Conservation (phyloP, 2,797 vertebrate genomes). For the Acanthornis magna region DNA sequence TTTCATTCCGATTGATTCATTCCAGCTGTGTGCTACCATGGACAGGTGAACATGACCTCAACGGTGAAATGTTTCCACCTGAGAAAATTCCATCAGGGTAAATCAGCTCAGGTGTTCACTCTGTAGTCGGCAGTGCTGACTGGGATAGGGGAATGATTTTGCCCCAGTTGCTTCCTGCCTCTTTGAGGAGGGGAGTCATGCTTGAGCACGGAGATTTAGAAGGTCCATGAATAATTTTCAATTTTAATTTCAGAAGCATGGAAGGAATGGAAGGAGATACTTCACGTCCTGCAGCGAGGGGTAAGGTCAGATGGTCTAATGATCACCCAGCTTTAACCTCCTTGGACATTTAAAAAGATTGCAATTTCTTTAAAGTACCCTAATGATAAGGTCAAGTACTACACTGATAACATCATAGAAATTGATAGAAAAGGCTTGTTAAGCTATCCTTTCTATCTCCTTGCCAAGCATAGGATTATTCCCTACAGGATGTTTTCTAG, state of each 20-base stretch:
- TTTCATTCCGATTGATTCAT: background rate
- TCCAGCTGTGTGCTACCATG: background rate
- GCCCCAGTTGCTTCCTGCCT: background rate
- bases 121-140: background rate
- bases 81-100: background rate
- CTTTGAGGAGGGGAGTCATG: background rate
- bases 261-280: background rate
- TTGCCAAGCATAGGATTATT: conserved; percentile 22
- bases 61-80: background rate
- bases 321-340: background rate
- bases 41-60: background rate
- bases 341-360: background rate
- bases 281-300: background rate
- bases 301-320: background rate
- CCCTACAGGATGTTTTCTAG: background rate
- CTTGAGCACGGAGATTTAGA: background rate
- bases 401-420: background rate
- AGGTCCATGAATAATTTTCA: background rate
- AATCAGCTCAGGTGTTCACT: background rate
- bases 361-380: background rate
- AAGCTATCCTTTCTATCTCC: background rate
- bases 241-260: background rate
- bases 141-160: background rate
- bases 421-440: background rate
- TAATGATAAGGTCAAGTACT: background rate